Percentiles rank a stretch among this genome's conserved stretches.
These are phyloP conservation scores for Aphodius sticticus DNA, from an alignment of 2,888 invertebrate genomes.

Conservation along the genomic window DNA sequence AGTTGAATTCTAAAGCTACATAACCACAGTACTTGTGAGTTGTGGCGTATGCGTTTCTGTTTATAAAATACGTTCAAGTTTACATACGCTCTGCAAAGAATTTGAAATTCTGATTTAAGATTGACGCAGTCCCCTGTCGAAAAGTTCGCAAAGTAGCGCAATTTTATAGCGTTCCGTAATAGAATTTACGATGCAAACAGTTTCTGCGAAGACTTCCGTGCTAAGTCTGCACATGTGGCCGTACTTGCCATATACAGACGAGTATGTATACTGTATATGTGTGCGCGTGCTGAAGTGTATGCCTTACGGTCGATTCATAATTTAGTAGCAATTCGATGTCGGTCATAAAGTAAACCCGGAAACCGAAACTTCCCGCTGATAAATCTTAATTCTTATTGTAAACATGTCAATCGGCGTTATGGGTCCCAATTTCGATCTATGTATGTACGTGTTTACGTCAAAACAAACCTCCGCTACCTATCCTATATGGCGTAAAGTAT, in stretches of 20 bases:
- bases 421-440: background rate
- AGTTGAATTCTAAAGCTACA: background rate
- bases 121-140: background rate
- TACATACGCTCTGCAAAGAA: background rate
- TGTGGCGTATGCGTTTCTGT: background rate
- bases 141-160: conserved; percentile 4
- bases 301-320: conserved; percentile 14
- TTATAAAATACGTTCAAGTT: background rate
- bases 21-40: background rate
- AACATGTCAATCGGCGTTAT: background rate
- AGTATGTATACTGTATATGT: background rate
- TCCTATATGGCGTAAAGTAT: background rate
- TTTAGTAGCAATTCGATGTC: conserved; percentile 22
- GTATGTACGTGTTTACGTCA: background rate
- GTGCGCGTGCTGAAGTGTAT: conserved; percentile 10
- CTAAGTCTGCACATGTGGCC: background rate
- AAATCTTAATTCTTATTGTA: conserved; percentile 4
- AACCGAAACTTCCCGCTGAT: background rate
- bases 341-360: conserved; percentile 17
- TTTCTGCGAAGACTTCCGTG: background rate
- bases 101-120: conserved; percentile 4
- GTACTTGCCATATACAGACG: background rate
- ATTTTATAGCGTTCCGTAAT: background rate
- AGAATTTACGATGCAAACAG: conserved; percentile 4
- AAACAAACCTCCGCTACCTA: background rate